These are phyloP conservation scores for Dicyrtomina minuta DNA, from an alignment of 2,888 invertebrate species.

Conservation along the genomic window DNA sequence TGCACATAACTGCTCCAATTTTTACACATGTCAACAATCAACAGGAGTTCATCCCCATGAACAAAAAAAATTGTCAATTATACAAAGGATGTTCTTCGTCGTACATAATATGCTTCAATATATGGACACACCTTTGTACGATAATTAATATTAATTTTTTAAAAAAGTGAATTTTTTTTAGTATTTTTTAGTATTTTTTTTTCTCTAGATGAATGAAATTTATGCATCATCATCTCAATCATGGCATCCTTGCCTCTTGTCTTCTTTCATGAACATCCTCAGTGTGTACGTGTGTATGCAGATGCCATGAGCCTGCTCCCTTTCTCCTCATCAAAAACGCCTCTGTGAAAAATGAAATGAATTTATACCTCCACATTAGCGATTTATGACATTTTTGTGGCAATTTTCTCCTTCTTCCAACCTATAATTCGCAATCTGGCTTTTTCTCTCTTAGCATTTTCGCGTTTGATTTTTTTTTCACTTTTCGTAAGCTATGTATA, in stretches of 20 bases:
- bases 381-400: neutral
- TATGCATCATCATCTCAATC: conserved; percentile 14
- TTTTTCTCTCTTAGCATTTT: neutral
- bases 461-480: too few species aligned
- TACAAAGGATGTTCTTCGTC: too few species aligned
- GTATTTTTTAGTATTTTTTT: conserved; percentile 3
- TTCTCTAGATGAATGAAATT: neutral
- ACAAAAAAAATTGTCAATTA: too few species aligned
- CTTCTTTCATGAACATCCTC: conserved; percentile 21
- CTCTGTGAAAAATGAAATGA: conserved; percentile 45
- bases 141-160: too few species aligned
- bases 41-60: too few species aligned
- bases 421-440: neutral
- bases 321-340: conserved; percentile 52
- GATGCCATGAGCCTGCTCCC: conserved; percentile 36
- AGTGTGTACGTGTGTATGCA: neutral
- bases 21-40: too few species aligned
- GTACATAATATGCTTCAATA: too few species aligned
- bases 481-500: too few species aligned
- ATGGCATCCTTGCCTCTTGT: conserved; percentile 4
- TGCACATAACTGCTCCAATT: too few species aligned
- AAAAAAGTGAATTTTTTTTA: too few species aligned
- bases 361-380: conserved; percentile 18
- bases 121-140: too few species aligned
- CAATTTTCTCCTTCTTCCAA: neutral